Conservation (phyloP, 2,888 invertebrate genomes). For the Polymixis lichenea region DNA sequence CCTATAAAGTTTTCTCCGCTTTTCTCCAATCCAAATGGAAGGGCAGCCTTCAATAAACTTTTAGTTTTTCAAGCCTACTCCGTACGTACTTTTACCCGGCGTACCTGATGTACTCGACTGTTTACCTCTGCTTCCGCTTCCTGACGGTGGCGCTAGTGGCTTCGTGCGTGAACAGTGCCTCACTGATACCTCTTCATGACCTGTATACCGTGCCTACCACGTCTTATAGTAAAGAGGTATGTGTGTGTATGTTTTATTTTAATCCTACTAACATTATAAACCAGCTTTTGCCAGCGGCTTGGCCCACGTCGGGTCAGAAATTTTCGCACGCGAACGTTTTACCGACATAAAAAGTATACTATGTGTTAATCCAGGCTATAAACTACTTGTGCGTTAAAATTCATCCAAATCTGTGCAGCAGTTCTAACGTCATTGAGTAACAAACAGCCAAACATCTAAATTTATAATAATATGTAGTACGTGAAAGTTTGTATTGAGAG, state of each 20-base stretch:
- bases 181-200: constrained; percentile 83
- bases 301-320: no score
- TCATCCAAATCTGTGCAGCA: no score
- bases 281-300: no score
- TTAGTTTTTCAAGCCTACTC: constrained; percentile 67
- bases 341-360: no score
- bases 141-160: constrained; percentile 90
- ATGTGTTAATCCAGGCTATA: no score
- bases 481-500: no score
- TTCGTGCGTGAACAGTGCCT: constrained; percentile 88
- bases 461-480: no score
- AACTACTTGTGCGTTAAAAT: no score
- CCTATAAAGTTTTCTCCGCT: background rate
- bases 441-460: no score
- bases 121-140: constrained; percentile 89
- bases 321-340: no score
- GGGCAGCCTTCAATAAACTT: background rate
- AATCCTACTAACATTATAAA: no score
- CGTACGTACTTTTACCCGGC: constrained; percentile 66
- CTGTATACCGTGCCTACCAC: constrained; percentile 90
- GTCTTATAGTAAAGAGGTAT: constrained; percentile 90
- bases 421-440: no score
- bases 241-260: background rate
- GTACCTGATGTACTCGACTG: constrained; percentile 91
- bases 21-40: background rate